Percentiles rank a stretch among this genome's conserved stretches.
These are phyloP conservation scores for Nerophis ophidion DNA, from an alignment of 2,113 vertebrate species.

Conservation along the genomic window DNA sequence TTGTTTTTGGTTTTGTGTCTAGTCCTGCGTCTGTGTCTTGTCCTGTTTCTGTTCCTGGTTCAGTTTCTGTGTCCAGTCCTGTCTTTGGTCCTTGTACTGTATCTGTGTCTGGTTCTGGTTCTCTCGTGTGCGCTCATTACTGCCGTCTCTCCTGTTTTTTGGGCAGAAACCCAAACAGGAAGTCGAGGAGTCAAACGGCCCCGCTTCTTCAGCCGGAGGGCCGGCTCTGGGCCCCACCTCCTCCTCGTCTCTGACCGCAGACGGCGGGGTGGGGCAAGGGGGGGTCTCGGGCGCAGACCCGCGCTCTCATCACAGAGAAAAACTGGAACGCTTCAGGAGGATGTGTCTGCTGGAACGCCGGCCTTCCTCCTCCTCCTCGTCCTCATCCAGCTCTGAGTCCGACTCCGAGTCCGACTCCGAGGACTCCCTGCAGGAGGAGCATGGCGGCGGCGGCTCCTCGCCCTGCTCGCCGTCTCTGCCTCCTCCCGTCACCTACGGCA, in stretches of 20 bases:
- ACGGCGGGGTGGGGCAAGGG: not conserved
- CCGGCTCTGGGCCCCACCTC: conserved; percentile 25
- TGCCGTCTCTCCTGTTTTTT: not conserved
- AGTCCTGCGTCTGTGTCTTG: too few species aligned
- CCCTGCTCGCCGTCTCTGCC: conserved; percentile 48
- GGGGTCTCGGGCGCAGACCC: conserved; percentile 65
- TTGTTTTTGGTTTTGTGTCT: too few species aligned
- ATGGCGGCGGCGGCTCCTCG: conserved; percentile 39
- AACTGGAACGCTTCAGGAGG: conserved; percentile 85
- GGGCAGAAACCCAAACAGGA: conserved; percentile 71
- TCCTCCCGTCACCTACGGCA: conserved; percentile 42
- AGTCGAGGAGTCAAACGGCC: conserved; percentile 59
- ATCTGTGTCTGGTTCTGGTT: not conserved
- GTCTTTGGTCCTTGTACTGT: too few species aligned
- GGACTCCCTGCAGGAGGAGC: conserved; percentile 54
- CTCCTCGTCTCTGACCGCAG: conserved; percentile 22
- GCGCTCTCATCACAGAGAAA: conserved; percentile 83
- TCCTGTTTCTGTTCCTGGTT: too few species aligned
- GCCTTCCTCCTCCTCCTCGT: conserved; percentile 76
- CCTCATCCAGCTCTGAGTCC: conserved; percentile 81
- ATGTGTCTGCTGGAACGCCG: conserved; percentile 88
- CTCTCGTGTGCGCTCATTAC: not conserved
- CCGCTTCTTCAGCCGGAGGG: conserved; percentile 37
- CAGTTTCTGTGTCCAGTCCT: too few species aligned
- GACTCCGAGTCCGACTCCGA: conserved; percentile 80